phyloP scores from a whole-genome alignment of 2,113 vertebrate species.

The Chunga burmeisteri region DNA sequence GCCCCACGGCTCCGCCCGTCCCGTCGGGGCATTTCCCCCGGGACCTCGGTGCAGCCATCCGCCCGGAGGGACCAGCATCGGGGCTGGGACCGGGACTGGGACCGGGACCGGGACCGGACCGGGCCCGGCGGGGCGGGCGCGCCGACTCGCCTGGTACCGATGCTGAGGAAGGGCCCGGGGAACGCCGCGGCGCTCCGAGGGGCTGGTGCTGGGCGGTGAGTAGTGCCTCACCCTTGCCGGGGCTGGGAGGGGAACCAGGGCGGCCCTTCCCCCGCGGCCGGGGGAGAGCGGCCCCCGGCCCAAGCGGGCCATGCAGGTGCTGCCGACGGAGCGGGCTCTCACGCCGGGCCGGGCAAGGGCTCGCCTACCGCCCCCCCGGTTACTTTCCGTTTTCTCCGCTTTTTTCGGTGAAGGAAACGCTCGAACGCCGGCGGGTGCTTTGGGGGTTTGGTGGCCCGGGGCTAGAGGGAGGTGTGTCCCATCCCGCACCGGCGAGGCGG shows the following conservation, averaged over 20 bases:
- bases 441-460: background rate
- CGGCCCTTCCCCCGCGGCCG: background rate
- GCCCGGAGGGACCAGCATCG: background rate
- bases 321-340: background rate
- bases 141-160: background rate
- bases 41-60: background rate
- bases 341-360: no score
- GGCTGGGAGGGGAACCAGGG: background rate
- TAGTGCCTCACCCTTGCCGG: background rate
- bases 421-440: background rate
- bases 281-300: background rate
- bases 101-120: background rate
- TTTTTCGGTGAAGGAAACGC: background rate
- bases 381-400: background rate
- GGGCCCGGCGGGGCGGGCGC: background rate
- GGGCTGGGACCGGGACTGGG: background rate
- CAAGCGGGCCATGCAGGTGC: background rate
- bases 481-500: background rate
- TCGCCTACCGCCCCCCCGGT: background rate
- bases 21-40: constrained; percentile 11
- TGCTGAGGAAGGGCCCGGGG: background rate
- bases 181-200: background rate
- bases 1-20: constrained; percentile 44
- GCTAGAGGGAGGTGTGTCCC: background rate
- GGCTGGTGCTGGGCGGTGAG: constrained; percentile 19